Percentiles rank a stretch among this genome's conserved stretches.
Conservation (phyloP, 2,113 vertebrate species). For the Pygathrix nemaeus region DNA sequence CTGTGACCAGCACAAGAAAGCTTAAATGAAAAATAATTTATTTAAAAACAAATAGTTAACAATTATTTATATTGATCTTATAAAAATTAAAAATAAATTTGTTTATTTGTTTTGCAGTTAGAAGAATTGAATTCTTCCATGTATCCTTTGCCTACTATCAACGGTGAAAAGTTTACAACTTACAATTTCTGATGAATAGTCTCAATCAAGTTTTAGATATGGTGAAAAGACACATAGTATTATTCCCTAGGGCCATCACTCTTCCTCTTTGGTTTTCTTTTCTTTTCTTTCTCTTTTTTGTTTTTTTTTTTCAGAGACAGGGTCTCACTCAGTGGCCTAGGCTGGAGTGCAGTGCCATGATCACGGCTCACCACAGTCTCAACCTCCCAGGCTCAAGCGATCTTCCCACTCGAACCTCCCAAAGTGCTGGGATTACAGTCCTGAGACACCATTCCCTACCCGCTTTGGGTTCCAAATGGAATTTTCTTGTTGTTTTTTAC, state of each 20-base stretch:
- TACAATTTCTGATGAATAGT: background rate
- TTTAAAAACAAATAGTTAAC: constrained; percentile 35
- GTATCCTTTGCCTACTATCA: constrained; percentile 92
- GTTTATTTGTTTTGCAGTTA: constrained; percentile 87
- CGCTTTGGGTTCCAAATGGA: background rate
- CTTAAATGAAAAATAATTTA: constrained; percentile 11
- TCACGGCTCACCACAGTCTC: no score
- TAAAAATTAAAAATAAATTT: constrained; percentile 61
- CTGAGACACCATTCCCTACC: background rate
- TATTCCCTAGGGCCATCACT: background rate
- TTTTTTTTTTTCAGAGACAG: background rate
- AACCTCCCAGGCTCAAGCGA: no score
- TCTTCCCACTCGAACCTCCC: no score
- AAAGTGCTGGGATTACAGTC: no score
- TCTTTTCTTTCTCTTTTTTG: no score
- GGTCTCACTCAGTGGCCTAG: no score
- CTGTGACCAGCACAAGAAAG: background rate
- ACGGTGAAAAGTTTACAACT: constrained; percentile 14
- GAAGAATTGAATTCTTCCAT: constrained; percentile 99
- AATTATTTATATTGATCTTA: constrained; percentile 28
- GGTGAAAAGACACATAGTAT: background rate
- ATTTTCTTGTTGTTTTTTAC: constrained; percentile 25
- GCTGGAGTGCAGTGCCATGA: no score
- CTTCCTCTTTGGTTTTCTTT: background rate
- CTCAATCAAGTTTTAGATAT: background rate